Evolutionary conservation across 2,797 vertebrate species (phyloP).

Genomic region (Percopsis omiscomaycus): DNA sequence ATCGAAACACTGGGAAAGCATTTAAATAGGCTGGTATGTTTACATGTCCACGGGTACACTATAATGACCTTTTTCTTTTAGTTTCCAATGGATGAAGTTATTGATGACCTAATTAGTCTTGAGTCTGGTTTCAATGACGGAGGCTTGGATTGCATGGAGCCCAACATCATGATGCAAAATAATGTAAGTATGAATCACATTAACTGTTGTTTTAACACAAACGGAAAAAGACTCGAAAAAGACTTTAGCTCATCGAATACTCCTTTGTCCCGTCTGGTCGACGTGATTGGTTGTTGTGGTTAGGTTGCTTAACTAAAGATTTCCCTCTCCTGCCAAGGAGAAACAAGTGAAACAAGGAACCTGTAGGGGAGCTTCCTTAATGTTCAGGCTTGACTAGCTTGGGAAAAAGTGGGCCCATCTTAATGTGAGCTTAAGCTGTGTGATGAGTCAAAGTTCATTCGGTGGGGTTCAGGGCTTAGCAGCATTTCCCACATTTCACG

Average conservation of each 20-base stretch:
- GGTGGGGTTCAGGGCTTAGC: conserved; percentile 65
- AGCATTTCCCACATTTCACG: conserved; percentile 63
- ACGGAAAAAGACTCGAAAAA: conserved; percentile 12
- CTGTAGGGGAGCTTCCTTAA: conserved; percentile 35
- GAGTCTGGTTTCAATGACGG: conserved; percentile 93
- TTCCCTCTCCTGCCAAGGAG: conserved; percentile 14
- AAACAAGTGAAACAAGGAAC: conserved; percentile 4
- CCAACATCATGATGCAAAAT: conserved; percentile 88
- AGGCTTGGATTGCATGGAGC: conserved; percentile 87
- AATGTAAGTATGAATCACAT: conserved; percentile 83
- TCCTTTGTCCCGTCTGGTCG: conserved; percentile 14
- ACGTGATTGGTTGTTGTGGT: conserved; percentile 8
- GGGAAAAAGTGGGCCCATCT: conserved; percentile 57
- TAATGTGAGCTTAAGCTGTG: conserved; percentile 79
- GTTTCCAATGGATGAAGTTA: conserved; percentile 94
- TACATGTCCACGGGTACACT: conserved; percentile 52
- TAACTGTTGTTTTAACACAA: conserved; percentile 23
- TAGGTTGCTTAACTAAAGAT: conserved; percentile 15
- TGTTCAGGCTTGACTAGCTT: conserved; percentile 54
- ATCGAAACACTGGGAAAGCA: conserved; percentile 43
- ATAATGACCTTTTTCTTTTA: conserved; percentile 74
- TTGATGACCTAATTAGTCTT: conserved; percentile 91
- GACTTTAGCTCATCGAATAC: not conserved
- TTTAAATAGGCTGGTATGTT: conserved; percentile 29
- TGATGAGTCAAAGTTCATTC: conserved; percentile 90